Evolutionary conservation across 2,797 vertebrate species (phyloP).

Genomic region (Onychomys torridus): DNA sequence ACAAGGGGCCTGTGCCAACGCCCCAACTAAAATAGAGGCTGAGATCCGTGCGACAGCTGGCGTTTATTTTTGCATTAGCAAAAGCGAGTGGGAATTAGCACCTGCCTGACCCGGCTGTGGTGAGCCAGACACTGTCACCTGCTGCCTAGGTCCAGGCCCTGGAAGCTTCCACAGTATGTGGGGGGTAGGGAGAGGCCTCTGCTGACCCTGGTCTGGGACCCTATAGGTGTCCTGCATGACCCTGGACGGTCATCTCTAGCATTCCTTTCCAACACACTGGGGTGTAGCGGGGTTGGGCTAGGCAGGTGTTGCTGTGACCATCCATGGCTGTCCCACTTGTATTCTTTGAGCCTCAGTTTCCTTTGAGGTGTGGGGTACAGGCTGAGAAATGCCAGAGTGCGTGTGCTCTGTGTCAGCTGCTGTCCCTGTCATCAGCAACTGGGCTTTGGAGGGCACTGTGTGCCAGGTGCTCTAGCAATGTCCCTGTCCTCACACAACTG

Average conservation of each 20-base stretch:
- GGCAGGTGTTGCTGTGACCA: background rate
- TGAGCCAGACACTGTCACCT: slow-evolving; percentile 78
- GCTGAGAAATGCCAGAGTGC: background rate
- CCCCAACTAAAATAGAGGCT: slow-evolving; percentile 73
- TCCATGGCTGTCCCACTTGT: background rate
- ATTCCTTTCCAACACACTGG: background rate
- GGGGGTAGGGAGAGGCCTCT: background rate
- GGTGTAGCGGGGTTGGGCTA: too few species aligned
- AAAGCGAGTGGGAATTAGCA: slow-evolving; percentile 76
- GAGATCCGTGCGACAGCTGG: slow-evolving; percentile 72
- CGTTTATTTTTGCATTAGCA: slow-evolving; percentile 79
- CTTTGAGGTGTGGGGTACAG: background rate
- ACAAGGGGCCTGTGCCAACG: background rate
- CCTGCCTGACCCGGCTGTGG: slow-evolving; percentile 72
- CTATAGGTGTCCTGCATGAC: background rate
- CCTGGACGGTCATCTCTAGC: background rate
- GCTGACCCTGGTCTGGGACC: slow-evolving; percentile 37
- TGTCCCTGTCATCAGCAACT: background rate
- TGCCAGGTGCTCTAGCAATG: background rate
- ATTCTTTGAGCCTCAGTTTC: background rate
- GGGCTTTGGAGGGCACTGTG: background rate
- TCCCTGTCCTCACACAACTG: background rate
- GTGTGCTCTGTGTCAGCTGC: background rate
- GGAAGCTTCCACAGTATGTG: background rate
- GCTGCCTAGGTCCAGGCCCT: slow-evolving; percentile 63